Conservation (phyloP, 1,140 invertebrate species). For the Drosophila murphyi region DNA sequence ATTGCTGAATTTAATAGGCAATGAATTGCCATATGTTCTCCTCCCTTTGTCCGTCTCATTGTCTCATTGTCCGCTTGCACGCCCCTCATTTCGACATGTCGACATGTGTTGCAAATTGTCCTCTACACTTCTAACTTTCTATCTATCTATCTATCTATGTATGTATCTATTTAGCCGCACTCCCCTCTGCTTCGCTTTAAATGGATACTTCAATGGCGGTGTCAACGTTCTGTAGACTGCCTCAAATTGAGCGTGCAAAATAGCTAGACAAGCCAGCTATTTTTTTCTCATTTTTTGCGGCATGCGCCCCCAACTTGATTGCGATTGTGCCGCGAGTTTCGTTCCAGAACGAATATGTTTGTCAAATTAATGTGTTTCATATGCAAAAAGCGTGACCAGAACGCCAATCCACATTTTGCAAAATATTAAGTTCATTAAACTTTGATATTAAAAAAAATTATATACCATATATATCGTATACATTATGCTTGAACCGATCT, state of each 20-base stretch:
- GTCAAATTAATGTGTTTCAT: slow-evolving; percentile 52
- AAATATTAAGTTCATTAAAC: slow-evolving; percentile 10
- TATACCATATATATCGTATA: too few relatives aligned
- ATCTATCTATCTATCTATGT: slow-evolving; percentile 14
- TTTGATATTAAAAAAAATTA: background rate
- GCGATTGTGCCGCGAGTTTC: slow-evolving; percentile 3
- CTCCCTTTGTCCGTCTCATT: slow-evolving; percentile 4
- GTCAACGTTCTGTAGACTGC: slow-evolving; percentile 65
- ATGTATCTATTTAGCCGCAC: slow-evolving; percentile 31
- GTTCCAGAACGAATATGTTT: slow-evolving; percentile 25
- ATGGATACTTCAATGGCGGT: slow-evolving; percentile 29
- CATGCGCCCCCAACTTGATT: slow-evolving; percentile 15
- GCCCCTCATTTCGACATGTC: slow-evolving; percentile 26
- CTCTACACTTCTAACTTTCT: slow-evolving; percentile 13
- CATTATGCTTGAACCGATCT: too few relatives aligned
- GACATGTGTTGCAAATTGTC: slow-evolving; percentile 53
- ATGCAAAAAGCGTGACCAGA: slow-evolving; percentile 33
- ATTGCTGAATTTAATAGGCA: slow-evolving; percentile 71
- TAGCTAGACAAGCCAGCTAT: slow-evolving; percentile 25
- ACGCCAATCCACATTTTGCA: background rate
- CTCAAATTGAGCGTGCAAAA: slow-evolving; percentile 76
- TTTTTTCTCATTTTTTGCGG: slow-evolving; percentile 23
- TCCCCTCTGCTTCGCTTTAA: background rate
- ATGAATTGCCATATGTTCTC: slow-evolving; percentile 64
- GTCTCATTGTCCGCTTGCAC: slow-evolving; percentile 19